Base-by-base conservation (phyloP, 2,113 vertebrate species). In the Vireo altiloquus region DNA sequence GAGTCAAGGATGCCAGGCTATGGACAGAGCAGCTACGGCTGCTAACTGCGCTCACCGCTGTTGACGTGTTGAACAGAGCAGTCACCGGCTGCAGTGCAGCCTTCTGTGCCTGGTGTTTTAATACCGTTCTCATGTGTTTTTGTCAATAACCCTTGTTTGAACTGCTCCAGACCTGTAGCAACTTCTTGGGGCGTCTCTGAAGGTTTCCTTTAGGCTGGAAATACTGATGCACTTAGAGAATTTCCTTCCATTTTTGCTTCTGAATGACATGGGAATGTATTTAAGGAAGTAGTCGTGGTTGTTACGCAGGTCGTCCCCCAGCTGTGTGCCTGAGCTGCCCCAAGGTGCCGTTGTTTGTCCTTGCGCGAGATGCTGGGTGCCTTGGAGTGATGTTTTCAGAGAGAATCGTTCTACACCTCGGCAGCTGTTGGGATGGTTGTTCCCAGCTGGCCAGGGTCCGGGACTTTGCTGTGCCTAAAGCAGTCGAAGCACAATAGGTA, bases 1-100 rank as follows among this genome's bases (percentile, higher is more conserved):
- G 2, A 52, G 13, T 18, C 4, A 72, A 69, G 27, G 13, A 10
- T 66, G 33, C 30, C 27, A 16, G 65, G 44, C 31, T 49, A 2
- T 24, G 17, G 27, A 6, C 10, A 22, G 47, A 23, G 13, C 9
- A 22, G 56, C 35, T 70, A 2, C 10, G 11, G 46, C 33, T 35
- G 33, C 0, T 0, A 2, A 18, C 23, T 60, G 22, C 14, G 1
- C 30, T 57, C 30, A 15, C 0, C 2, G 2, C 2, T 6, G 3
- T 11, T n/a, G 40, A 22, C 2, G 0, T 30, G 60, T n/a, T 30
- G 15, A 53, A 16, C 40, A 33, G 35, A 44, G 6, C 1, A 46
- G 28, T 46, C 20, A 37, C n/a, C 28, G 44, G n/a, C 42, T 80
- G 4, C 13, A 40, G 13, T 3, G 10, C 64, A 71, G 40, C 25